Conservation (phyloP, 2,888 invertebrate genomes). For the Mesoligia furuncula region DNA sequence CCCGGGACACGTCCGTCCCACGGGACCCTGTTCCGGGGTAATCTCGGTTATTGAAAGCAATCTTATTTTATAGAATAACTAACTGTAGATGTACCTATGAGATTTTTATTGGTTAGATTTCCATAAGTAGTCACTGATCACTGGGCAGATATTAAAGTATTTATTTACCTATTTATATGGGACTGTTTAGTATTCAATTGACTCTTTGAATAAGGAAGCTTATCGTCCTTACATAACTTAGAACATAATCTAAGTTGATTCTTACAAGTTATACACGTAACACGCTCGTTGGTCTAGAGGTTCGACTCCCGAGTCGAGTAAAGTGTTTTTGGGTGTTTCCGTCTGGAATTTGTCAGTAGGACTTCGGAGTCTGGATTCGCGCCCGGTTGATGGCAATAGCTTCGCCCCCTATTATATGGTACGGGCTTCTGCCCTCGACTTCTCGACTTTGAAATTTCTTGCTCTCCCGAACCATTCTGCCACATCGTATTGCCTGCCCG, state of each 20-base stretch:
- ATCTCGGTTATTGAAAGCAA: conserved; percentile 66
- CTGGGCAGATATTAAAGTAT: background rate
- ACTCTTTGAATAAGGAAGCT: conserved; percentile 10
- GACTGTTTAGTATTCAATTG: conserved; percentile 9
- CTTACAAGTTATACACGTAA: too few species aligned
- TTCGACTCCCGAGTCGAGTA: background rate
- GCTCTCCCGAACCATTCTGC: too few species aligned
- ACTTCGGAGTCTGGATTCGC: too few species aligned
- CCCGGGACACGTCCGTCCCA: conserved; percentile 73
- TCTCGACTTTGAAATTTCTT: too few species aligned
- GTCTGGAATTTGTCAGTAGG: background rate
- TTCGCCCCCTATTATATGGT: too few species aligned
- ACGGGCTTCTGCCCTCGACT: too few species aligned
- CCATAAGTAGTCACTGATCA: conserved; percentile 3
- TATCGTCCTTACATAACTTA: background rate
- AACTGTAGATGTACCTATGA: conserved; percentile 9
- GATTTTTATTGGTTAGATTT: conserved; percentile 33
- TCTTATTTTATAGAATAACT: conserved; percentile 56
- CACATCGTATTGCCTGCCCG: too few species aligned
- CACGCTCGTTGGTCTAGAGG: too few species aligned
- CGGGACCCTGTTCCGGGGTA: conserved; percentile 70
- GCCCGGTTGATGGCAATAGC: too few species aligned
- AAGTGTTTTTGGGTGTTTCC: background rate
- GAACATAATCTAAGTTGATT: background rate
- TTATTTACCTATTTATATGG: conserved; percentile 10